Conservation (phyloP, 2,113 vertebrate species). For the Tenrec ecaudatus region DNA sequence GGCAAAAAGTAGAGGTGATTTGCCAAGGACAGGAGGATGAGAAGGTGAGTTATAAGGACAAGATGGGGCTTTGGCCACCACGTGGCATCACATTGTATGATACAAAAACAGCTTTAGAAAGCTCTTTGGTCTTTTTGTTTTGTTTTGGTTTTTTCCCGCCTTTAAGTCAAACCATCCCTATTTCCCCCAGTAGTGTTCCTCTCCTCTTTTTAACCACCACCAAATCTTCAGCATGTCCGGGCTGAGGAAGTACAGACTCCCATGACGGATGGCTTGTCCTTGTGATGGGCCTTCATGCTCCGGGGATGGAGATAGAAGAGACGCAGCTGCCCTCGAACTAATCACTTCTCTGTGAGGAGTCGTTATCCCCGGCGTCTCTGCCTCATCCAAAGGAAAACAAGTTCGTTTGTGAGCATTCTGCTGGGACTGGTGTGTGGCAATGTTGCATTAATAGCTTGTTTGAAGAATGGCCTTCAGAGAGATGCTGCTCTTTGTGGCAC, state of each 20-base stretch:
- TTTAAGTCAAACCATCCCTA: conserved; percentile 38
- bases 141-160: conserved; percentile 31
- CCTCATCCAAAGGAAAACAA: conserved; percentile 60
- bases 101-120: conserved; percentile 21
- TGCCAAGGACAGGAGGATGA: not conserved
- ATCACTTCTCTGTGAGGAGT: conserved; percentile 14
- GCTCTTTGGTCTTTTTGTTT: not conserved
- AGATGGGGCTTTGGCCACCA: not conserved
- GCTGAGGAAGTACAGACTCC: not conserved
- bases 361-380: conserved; percentile 23
- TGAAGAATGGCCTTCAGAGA: conserved; percentile 68
- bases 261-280: conserved; percentile 35
- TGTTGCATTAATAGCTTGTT: conserved; percentile 51
- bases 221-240: conserved; percentile 13
- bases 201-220: conserved; percentile 6
- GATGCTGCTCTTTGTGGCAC: conserved; percentile 15
- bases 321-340: conserved; percentile 35
- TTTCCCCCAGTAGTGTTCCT: not conserved
- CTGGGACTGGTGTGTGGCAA: conserved; percentile 27
- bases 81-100: not conserved
- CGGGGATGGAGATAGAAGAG: conserved; percentile 21
- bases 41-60: not conserved
- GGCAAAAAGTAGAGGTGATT: not conserved
- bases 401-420: conserved; percentile 39
- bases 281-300: conserved; percentile 45